Evolutionary conservation across 1,140 invertebrate genomes (phyloP).

Genomic region (Euschistus heros): DNA sequence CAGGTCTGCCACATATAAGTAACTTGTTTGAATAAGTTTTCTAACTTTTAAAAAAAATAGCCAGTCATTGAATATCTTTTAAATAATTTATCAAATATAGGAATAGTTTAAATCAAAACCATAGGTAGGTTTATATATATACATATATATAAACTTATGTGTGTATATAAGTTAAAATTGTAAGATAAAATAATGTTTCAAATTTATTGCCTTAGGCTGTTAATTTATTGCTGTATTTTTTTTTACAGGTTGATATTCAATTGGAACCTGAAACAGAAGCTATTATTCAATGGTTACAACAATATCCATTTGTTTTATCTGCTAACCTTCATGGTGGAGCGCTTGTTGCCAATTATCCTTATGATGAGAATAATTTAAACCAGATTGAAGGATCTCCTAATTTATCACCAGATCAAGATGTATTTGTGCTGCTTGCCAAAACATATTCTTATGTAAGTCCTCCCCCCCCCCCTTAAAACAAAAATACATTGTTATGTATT

Average conservation of each 20-base stretch:
- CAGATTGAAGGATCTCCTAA: constrained; percentile 36
- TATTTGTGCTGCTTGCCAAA: constrained; percentile 73
- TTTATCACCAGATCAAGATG: constrained; percentile 66
- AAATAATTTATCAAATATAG: too few species aligned
- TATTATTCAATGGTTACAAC: constrained; percentile 82
- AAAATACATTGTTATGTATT: background rate
- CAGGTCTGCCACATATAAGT: too few species aligned
- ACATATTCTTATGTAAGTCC: constrained; percentile 65
- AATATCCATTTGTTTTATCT: constrained; percentile 85
- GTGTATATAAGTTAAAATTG: background rate
- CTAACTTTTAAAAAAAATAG: too few species aligned
- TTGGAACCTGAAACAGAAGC: constrained; percentile 76
- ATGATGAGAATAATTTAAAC: constrained; percentile 53
- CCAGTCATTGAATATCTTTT: too few species aligned
- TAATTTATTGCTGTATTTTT: background rate
- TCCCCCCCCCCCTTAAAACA: background rate
- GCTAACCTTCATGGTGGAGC: constrained; percentile 94
- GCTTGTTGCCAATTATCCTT: constrained; percentile 89
- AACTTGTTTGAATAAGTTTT: too few species aligned
- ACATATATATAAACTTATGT: background rate
- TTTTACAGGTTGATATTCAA: background rate
- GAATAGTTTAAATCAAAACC: too few species aligned
- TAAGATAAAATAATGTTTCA: background rate
- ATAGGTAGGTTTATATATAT: too few species aligned
- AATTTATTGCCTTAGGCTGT: background rate